Evolutionary conservation across 2,797 vertebrate species (phyloP), one percentile per base, ranked within the genome.

Genomic region (Megaceryle alcyon): DNA sequence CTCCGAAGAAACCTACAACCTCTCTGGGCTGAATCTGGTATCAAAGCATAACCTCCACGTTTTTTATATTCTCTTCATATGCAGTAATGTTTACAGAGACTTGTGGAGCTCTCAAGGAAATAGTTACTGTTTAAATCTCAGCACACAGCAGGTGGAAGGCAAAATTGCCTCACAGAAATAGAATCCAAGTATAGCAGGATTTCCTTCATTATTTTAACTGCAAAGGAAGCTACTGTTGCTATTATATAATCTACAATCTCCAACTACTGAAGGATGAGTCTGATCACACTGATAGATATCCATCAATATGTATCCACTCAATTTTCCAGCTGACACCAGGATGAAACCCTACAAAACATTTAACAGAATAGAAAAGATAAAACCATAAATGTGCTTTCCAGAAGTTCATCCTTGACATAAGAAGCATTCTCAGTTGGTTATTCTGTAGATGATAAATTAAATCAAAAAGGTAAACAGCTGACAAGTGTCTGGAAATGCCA

Each of bases 11-110:
- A 66, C 49, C 78, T 72, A 33, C 57, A 46, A 7, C 15, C 29
- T 86, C 91, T 61, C 56, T 20, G 39, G 46, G 37, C 18, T 87
- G 71, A 57, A 91, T 82, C 78, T 79, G 69, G 69, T 60, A 97
- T 86, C 84, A 82, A 97, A 97, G 86, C 88, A 86, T 65, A 92
- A 83, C 89, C 94, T 94, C 90, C 60, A 9, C 37, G 39, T 18
- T 92, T 91, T 82, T 64, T 29, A 13, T 61, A 66, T 85, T 94
- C 95, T 97, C 90, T 93, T 90, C 91, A 29, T 94, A 82, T 37
- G 88, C 56, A 80, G 57, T 39, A 95, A 94, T 95, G 95, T 94
- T 97, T 92, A 90, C 91, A 96, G 96, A 95, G 87, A 83, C 92
- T 87, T 53, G 28, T 12, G 3, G 81, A 93, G 89, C 61, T 94